Percentiles rank a stretch among this genome's conserved stretches.
Evolutionary conservation across 1,140 invertebrate species (phyloP).

Genomic region (Medauroidea extradentata): DNA sequence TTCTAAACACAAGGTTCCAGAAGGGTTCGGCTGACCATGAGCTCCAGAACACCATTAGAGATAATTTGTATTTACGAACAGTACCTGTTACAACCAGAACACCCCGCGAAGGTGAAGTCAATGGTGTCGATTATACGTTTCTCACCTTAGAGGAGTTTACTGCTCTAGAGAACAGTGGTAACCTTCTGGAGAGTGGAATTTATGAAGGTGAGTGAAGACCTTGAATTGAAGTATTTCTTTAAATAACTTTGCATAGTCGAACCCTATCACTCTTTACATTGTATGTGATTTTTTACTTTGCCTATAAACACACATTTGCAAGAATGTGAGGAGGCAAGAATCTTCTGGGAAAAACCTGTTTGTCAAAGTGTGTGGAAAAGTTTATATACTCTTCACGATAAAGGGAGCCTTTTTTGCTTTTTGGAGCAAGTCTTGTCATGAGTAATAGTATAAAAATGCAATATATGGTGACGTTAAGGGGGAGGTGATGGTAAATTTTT

Average conservation of each 20-base stretch:
- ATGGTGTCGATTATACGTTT: slow-evolving; percentile 65
- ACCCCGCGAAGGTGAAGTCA: slow-evolving; percentile 56
- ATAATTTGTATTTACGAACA: slow-evolving; percentile 64
- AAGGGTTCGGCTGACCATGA: slow-evolving; percentile 64
- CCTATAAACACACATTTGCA: background rate
- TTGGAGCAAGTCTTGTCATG: too few relatives aligned
- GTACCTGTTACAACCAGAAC: slow-evolving; percentile 62
- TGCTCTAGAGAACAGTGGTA: slow-evolving; percentile 55
- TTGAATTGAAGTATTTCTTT: too few relatives aligned
- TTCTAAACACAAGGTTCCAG: slow-evolving; percentile 56
- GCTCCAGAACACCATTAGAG: slow-evolving; percentile 62
- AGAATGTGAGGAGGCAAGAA: background rate
- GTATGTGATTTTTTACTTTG: background rate
- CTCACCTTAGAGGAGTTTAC: slow-evolving; percentile 56
- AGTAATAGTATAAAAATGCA: too few relatives aligned
- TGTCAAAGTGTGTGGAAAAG: too few relatives aligned
- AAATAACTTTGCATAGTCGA: too few relatives aligned
- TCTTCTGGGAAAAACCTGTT: background rate
- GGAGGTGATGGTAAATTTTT: too few relatives aligned
- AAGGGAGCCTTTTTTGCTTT: too few relatives aligned
- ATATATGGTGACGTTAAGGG: too few relatives aligned
- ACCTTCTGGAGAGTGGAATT: slow-evolving; percentile 61
- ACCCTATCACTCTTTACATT: too few relatives aligned
- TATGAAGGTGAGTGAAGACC: slow-evolving; percentile 61
- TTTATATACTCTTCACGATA: too few relatives aligned